Conservation (phyloP, 2,797 vertebrate species). For the Coilia nasus region DNA sequence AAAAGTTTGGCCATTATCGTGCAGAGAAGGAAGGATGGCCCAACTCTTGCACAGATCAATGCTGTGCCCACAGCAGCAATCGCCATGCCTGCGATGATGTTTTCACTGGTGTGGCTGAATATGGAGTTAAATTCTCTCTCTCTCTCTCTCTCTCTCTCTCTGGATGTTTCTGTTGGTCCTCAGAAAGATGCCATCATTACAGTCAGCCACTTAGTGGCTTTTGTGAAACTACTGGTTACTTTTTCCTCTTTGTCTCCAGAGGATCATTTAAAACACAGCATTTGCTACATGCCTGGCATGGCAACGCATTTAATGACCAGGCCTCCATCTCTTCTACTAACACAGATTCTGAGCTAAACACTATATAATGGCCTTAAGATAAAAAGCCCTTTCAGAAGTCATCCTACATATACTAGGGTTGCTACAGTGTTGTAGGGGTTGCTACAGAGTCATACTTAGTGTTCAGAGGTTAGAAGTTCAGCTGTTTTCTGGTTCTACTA, state of each 20-base stretch:
- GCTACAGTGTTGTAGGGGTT: background rate
- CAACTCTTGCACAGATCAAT: constrained; percentile 74
- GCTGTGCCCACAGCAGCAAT: constrained; percentile 75
- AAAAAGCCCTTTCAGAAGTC: background rate
- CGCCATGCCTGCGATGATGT: constrained; percentile 73
- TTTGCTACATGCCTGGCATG: background rate
- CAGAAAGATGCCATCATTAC: background rate
- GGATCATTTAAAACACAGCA: background rate
- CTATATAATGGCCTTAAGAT: background rate
- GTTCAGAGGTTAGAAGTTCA: background rate
- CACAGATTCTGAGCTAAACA: background rate
- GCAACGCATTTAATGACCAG: background rate
- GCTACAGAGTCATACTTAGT: background rate
- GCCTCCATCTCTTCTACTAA: background rate
- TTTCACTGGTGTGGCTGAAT: constrained; percentile 70
- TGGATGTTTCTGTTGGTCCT: background rate
- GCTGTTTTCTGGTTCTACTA: no score
- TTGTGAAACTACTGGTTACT: background rate
- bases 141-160: constrained; percentile 25
- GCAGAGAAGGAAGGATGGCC: constrained; percentile 71
- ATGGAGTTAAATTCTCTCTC: constrained; percentile 57
- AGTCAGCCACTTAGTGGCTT: background rate
- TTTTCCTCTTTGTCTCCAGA: background rate
- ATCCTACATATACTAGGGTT: background rate
- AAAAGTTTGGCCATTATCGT: constrained; percentile 77